Conservation (phyloP, 2,888 invertebrate species). For the Caenorhabditis sp. region DNA sequence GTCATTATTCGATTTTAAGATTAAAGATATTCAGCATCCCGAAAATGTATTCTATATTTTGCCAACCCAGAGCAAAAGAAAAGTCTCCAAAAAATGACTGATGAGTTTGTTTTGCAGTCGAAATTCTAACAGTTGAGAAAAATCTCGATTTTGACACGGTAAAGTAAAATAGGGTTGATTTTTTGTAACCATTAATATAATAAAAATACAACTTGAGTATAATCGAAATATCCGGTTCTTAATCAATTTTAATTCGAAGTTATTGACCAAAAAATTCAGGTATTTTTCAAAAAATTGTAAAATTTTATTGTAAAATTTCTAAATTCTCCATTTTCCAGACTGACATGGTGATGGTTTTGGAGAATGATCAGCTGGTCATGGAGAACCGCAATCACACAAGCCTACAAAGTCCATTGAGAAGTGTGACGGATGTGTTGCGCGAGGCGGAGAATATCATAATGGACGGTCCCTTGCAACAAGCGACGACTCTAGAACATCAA, state of each 20-base stretch:
- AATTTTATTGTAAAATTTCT: neutral
- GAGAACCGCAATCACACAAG: slow-evolving; percentile 37
- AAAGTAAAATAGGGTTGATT: too few species aligned
- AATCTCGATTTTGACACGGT: too few species aligned
- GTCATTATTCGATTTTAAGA: too few species aligned
- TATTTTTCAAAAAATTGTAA: neutral
- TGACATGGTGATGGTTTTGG: slow-evolving; percentile 45
- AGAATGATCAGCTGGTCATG: slow-evolving; percentile 44
- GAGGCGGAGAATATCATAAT: slow-evolving; percentile 56
- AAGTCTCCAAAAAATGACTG: too few species aligned
- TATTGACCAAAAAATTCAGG: neutral
- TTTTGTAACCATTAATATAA: too few species aligned
- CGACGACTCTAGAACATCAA: slow-evolving; percentile 36
- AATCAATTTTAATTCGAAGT: neutral
- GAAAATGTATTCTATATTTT: too few species aligned
- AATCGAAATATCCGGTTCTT: too few species aligned
- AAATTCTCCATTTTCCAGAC: slow-evolving; percentile 12
- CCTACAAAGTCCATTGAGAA: slow-evolving; percentile 50
- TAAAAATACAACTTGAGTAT: too few species aligned
- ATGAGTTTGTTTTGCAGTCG: too few species aligned
- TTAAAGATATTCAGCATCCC: too few species aligned
- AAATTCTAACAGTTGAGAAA: too few species aligned
- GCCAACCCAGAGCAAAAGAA: too few species aligned
- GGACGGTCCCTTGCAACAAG: slow-evolving; percentile 50
- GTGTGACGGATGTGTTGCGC: slow-evolving; percentile 52